A percentile compares a stretch with the other conserved stretches of the same genome.
Conservation (phyloP, 2,113 vertebrate genomes). For the Sebastes schlegelii region DNA sequence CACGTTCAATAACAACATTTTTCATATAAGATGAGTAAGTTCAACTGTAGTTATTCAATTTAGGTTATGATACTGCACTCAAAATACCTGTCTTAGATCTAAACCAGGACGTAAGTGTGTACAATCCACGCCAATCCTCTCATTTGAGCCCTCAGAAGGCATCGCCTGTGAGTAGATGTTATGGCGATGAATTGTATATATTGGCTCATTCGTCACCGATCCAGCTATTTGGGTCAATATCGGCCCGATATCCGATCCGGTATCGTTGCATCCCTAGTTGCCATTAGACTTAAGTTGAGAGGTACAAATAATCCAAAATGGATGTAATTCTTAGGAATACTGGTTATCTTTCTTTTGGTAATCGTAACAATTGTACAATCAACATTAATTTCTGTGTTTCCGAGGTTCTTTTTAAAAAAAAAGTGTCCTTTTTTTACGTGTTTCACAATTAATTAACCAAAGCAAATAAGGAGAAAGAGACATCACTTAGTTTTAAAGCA, state of each 20-base stretch:
- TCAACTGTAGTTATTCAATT: not conserved
- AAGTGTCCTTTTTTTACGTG: conserved; percentile 13
- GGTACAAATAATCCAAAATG: not conserved
- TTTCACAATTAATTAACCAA: conserved; percentile 51
- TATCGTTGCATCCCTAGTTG: not conserved
- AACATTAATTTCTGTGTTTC: conserved; percentile 25
- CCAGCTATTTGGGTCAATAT: no score
- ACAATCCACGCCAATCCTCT: not conserved
- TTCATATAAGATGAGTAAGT: not conserved
- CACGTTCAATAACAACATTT: not conserved
- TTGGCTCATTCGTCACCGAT: no score
- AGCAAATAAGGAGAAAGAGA: conserved; percentile 32
- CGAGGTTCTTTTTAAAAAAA: not conserved
- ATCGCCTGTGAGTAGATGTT: not conserved
- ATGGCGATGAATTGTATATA: no score
- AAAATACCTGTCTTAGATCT: not conserved
- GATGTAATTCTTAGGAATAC: no score
- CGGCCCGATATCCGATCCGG: no score
- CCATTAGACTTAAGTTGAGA: not conserved
- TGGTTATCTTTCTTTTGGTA: not conserved
- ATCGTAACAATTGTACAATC: not conserved
- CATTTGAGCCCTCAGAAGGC: not conserved
- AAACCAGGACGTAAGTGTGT: not conserved
- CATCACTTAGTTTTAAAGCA: conserved; percentile 35
- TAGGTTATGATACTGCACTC: not conserved